Evolutionary conservation across 2,888 invertebrate species (phyloP), one percentile per base, ranked within the genome.

Genomic region (Muschampia plurimacula): DNA sequence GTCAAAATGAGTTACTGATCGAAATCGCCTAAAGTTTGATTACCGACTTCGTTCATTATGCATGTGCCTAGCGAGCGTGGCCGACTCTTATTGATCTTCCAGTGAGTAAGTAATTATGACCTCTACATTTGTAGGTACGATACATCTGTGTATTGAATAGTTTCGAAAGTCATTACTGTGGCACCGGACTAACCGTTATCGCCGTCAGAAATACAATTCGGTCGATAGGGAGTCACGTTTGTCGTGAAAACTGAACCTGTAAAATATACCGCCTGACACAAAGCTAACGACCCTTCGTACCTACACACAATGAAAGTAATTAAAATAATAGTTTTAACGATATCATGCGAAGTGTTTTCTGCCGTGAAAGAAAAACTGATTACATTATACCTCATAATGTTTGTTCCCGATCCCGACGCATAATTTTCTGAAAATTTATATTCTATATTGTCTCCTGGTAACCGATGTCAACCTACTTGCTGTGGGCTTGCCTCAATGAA

Each of bases 291-390:
- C 87, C 87, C 82, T 82, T 78, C 83, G 79, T 85, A 74, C 32
- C 32, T 32, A 32, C 75, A 62, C 74, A 89, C 87, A 86, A 87
- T 86, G 86, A 89, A 91, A 89, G 89, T 92, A 92, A 92, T 93
- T 92, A 92, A 92, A 92, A 91, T 91, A 91, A 92, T 91, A 90
- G 90, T 87, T 82, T 77, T 80, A 79, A 81, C 84, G 83, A 84
- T 84, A 86, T 88, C 93, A 93, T 92, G 92, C 92, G 80, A 92
- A 85, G 85, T 84, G 83, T 81, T 87, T 86, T 84, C 81, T 84
- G 79, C 82, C 79, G 84, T 84, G 83, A 84, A 84, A 81, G 80
- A 85, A 55, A 66, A 62, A 67, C 64, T 46, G 70, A 55, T 70
- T 59, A 70, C 39, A 72, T 62, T 72, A 49, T 15, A 52, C 52